Evolutionary conservation across 2,797 vertebrate species (phyloP).

Genomic region (Pseudochirops cupreus): DNA sequence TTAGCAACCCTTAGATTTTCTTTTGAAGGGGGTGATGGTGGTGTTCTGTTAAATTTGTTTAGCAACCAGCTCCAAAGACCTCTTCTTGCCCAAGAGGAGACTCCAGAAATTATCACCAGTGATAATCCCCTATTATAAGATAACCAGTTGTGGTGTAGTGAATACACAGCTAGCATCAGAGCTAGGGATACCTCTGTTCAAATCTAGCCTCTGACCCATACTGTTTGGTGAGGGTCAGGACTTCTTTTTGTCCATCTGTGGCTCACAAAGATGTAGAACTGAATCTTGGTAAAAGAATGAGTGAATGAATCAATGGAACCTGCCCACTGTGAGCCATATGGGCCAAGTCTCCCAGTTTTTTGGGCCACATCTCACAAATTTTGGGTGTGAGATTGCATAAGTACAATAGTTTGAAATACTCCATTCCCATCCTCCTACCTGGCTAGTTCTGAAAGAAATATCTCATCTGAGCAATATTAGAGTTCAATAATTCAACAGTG

Average conservation of each 20-base stretch:
- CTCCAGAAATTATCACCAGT: not conserved
- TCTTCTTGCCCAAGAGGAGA: not conserved
- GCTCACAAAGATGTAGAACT: not conserved
- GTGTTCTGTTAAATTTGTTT: not conserved
- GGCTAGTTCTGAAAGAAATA: slow-evolving; percentile 1
- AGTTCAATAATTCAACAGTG: slow-evolving; percentile 51
- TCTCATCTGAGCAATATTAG: slow-evolving; percentile 40
- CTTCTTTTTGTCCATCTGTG: not conserved
- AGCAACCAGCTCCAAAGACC: not conserved
- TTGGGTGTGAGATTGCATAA: not conserved
- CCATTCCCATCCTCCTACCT: not conserved
- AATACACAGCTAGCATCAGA: not conserved
- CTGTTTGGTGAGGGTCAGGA: not conserved
- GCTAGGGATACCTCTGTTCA: not conserved
- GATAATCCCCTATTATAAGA: not conserved
- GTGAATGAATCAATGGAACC: not conserved
- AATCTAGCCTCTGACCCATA: not conserved
- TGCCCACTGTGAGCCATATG: not conserved
- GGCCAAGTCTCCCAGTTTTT: not conserved
- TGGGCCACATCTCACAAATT: not conserved
- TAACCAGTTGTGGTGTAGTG: not conserved
- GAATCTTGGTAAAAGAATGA: not conserved
- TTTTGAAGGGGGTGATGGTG: not conserved
- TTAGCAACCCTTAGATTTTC: not conserved
- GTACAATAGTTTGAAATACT: not conserved